Evolutionary conservation across 1,140 invertebrate genomes (phyloP).

Genomic region (Caerostris darwini): DNA sequence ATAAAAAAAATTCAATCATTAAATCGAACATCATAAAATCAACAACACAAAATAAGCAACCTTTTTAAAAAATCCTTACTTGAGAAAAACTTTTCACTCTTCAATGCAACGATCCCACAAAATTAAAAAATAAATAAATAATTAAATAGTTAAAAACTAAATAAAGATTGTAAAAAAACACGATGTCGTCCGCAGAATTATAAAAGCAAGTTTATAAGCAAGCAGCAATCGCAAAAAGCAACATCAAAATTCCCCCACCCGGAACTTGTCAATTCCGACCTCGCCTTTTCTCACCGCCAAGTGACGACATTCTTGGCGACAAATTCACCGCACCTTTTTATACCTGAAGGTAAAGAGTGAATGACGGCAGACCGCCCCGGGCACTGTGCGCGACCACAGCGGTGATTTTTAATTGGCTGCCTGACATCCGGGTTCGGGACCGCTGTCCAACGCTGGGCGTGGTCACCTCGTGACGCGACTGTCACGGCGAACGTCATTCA

Average conservation of each 20-base stretch:
- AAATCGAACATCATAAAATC: too few relatives aligned
- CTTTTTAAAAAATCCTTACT: too few relatives aligned
- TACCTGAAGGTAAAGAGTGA: slow-evolving; percentile 70
- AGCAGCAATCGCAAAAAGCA: not conserved
- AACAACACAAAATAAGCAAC: too few relatives aligned
- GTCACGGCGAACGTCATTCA: slow-evolving; percentile 75
- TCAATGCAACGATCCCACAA: not conserved
- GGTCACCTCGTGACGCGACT: slow-evolving; percentile 73
- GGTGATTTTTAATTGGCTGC: slow-evolving; percentile 69
- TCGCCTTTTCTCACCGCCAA: slow-evolving; percentile 52
- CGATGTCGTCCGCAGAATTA: too few relatives aligned
- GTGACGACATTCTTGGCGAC: slow-evolving; percentile 75
- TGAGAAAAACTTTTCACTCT: not conserved
- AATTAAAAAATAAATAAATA: not conserved
- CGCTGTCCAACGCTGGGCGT: slow-evolving; percentile 73
- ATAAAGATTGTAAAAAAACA: too few relatives aligned
- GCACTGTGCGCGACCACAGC: slow-evolving; percentile 12
- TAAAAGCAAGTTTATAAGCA: not conserved
- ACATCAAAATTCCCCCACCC: slow-evolving; percentile 6
- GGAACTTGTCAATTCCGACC: slow-evolving; percentile 36
- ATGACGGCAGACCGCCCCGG: slow-evolving; percentile 58
- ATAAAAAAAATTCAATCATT: too few relatives aligned
- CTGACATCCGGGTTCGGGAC: slow-evolving; percentile 77
- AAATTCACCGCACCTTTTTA: slow-evolving; percentile 68
- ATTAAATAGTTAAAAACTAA: too few relatives aligned